phyloP scores from a whole-genome alignment of 2,113 vertebrate species.

The Cnemophilus loriae region DNA sequence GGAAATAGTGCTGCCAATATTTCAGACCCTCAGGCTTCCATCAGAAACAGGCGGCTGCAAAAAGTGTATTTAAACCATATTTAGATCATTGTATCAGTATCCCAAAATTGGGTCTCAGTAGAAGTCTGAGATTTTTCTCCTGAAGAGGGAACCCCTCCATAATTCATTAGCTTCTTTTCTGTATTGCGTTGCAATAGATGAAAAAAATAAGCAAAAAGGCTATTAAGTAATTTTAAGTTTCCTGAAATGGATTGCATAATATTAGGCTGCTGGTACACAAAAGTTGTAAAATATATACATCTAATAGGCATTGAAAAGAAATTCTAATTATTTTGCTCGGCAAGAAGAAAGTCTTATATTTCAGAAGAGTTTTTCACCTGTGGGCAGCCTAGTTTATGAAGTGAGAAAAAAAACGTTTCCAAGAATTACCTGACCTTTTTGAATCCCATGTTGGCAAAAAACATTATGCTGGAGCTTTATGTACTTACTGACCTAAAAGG shows the following conservation, averaged over 20 bases:
- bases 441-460: not conserved
- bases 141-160: not conserved
- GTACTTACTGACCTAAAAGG: not conserved
- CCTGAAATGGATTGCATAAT: not conserved
- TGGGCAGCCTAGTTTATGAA: not conserved
- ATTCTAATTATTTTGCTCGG: not conserved
- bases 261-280: not conserved
- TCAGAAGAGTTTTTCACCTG: not conserved
- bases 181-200: not conserved
- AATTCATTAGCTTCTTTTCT: slow-evolving; percentile 33
- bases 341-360: not conserved
- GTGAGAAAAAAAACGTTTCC: not conserved
- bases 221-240: not conserved
- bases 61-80: slow-evolving; percentile 7
- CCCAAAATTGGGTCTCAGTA: not conserved
- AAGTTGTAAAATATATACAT: not conserved
- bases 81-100: slow-evolving; percentile 19
- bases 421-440: not conserved
- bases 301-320: not conserved
- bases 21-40: not conserved
- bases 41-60: not conserved
- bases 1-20: not conserved
- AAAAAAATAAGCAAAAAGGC: not conserved
- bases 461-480: not conserved
- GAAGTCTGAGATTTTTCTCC: not conserved